Evolutionary conservation across 2,797 vertebrate species (phyloP).

Genomic region (Hirundo rustica): DNA sequence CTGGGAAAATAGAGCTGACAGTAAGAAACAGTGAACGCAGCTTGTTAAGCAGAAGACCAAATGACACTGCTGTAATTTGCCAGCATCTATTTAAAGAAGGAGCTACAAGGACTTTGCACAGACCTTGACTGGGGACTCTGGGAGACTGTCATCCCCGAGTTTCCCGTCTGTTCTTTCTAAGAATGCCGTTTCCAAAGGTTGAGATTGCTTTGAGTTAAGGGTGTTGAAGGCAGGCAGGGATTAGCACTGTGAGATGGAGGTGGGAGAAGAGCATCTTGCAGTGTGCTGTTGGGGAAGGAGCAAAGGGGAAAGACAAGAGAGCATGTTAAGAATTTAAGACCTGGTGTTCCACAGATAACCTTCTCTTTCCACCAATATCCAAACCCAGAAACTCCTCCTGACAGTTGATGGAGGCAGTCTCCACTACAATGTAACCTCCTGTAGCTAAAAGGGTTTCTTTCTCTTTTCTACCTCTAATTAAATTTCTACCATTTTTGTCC

Average conservation of each 20-base stretch:
- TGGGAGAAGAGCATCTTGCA: neutral
- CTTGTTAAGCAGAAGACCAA: conserved; percentile 58
- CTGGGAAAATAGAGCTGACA: conserved; percentile 29
- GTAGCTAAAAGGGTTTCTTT: neutral
- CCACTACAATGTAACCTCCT: neutral
- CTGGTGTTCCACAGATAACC: neutral
- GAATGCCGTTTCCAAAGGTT: neutral
- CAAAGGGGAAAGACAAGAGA: neutral
- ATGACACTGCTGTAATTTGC: conserved; percentile 51
- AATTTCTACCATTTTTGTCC: neutral
- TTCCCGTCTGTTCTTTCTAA: conserved; percentile 6
- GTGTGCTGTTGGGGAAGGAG: neutral
- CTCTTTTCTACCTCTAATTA: neutral
- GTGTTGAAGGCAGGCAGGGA: neutral
- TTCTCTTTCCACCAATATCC: neutral
- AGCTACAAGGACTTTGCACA: conserved; percentile 27
- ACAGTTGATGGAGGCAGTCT: rapidly evolving
- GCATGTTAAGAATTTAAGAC: neutral
- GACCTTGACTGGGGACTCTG: conserved; percentile 27
- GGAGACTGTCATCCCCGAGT: neutral
- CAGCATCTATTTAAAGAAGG: conserved; percentile 54
- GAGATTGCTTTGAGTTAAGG: neutral
- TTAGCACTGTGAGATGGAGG: neutral
- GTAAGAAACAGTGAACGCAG: conserved; percentile 33
- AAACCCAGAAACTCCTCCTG: neutral